A percentile compares a stretch with the other conserved stretches of the same genome.
Evolutionary conservation across 2,113 vertebrate genomes (phyloP).

Genomic region (Gobio gobio): DNA sequence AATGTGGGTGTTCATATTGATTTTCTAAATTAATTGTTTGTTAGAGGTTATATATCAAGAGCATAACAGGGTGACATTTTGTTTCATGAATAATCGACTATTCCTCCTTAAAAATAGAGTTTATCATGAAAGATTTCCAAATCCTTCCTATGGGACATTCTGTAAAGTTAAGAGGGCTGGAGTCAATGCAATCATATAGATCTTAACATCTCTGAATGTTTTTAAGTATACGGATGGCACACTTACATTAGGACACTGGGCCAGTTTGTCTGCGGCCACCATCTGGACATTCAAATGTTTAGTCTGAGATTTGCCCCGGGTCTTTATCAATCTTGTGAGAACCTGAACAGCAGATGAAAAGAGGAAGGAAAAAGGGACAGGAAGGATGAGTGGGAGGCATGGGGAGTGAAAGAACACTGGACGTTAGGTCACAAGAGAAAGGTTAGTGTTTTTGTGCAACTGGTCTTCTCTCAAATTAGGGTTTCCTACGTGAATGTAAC

Average conservation of each 20-base stretch:
- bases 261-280: slow-evolving; percentile 96
- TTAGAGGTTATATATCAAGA: neutral
- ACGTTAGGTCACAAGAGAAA: neutral
- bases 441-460: neutral
- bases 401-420: neutral
- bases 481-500: neutral
- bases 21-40: neutral
- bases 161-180: neutral
- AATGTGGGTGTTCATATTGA: neutral
- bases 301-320: slow-evolving; percentile 96
- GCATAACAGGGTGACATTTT: slow-evolving; percentile 3
- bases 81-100: neutral
- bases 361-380: slow-evolving; percentile 8
- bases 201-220: neutral
- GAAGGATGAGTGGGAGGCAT: slow-evolving; percentile 10
- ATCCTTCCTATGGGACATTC: neutral
- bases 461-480: neutral
- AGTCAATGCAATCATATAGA: no score
- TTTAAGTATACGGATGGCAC: slow-evolving; percentile 59
- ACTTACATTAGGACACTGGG: slow-evolving; percentile 94
- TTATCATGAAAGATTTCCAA: neutral
- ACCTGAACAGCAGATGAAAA: slow-evolving; percentile 77
- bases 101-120: neutral
- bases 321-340: slow-evolving; percentile 96
- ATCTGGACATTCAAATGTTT: slow-evolving; percentile 99